Conservation (phyloP, 2,113 vertebrate genomes). For the Todiramphus saurophagus region DNA sequence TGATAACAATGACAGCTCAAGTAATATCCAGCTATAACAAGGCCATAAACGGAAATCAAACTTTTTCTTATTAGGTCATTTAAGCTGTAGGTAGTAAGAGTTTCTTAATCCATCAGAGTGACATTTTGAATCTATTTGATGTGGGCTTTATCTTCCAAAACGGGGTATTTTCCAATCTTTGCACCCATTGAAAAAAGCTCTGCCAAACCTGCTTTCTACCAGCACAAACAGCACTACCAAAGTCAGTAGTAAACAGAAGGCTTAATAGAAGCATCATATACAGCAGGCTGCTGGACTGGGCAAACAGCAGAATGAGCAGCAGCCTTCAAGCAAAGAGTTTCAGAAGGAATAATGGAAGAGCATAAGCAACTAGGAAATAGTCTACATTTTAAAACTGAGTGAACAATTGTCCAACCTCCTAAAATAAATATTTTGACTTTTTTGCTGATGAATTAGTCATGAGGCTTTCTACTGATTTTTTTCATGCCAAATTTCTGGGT, state of each 20-base stretch:
- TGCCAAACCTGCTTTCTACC: not conserved
- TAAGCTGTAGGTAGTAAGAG: not conserved
- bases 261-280: accelerated
- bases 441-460: not conserved
- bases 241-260: not conserved
- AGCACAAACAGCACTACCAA: accelerated
- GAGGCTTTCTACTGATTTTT: not conserved
- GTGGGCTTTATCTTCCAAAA: not conserved
- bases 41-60: not conserved
- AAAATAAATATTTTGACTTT: not conserved
- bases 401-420: not conserved
- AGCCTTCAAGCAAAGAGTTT: not conserved
- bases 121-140: not conserved
- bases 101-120: not conserved
- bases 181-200: not conserved
- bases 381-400: not conserved
- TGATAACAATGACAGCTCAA: not conserved
- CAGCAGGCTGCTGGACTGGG: not conserved
- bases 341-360: not conserved
- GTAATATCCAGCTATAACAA: not conserved
- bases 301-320: not conserved
- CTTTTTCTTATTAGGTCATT: not conserved
- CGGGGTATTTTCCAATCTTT: not conserved
- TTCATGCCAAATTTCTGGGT: not conserved
- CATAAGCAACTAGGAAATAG: not conserved